phyloP scores from a whole-genome alignment of 2,888 invertebrate species.

The Adelphocoris suturalis region DNA sequence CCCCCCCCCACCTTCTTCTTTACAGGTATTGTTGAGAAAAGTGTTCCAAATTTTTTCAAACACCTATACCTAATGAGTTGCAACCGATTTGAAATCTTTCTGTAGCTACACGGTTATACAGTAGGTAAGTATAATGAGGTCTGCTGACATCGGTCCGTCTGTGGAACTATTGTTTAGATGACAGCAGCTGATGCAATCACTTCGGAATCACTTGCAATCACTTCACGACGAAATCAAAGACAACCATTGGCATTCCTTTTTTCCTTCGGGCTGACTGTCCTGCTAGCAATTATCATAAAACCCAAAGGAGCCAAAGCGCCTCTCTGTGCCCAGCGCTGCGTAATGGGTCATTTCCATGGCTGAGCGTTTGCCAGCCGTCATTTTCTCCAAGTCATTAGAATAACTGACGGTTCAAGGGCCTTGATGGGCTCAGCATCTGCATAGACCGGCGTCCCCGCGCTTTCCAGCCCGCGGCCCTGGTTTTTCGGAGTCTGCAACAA shows the following conservation, averaged over 20 bases:
- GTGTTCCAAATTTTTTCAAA: too few relatives aligned
- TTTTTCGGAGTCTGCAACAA: neutral
- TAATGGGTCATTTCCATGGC: slow-evolving; percentile 10
- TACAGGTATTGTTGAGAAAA: too few relatives aligned
- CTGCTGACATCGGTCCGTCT: neutral
- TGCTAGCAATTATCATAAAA: neutral
- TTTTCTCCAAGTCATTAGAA: neutral
- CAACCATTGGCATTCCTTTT: neutral
- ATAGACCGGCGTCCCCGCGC: neutral
- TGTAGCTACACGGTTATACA: too few relatives aligned
- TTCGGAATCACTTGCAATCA: too few relatives aligned
- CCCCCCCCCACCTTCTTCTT: too few relatives aligned
- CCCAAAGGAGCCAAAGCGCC: neutral
- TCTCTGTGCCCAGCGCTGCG: neutral
- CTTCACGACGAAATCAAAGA: neutral
- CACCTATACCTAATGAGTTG: too few relatives aligned
- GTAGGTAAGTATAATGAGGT: too few relatives aligned
- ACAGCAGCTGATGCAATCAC: slow-evolving; percentile 3
- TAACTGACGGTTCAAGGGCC: slow-evolving; percentile 5
- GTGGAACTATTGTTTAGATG: neutral
- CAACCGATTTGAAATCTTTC: too few relatives aligned
- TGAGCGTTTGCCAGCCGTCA: slow-evolving; percentile 9
- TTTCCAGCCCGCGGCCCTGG: neutral
- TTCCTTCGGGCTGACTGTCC: neutral
- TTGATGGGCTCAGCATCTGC: neutral